Base-by-base conservation (phyloP, 1,140 invertebrate genomes). In the Euura saliciscinereae region DNA sequence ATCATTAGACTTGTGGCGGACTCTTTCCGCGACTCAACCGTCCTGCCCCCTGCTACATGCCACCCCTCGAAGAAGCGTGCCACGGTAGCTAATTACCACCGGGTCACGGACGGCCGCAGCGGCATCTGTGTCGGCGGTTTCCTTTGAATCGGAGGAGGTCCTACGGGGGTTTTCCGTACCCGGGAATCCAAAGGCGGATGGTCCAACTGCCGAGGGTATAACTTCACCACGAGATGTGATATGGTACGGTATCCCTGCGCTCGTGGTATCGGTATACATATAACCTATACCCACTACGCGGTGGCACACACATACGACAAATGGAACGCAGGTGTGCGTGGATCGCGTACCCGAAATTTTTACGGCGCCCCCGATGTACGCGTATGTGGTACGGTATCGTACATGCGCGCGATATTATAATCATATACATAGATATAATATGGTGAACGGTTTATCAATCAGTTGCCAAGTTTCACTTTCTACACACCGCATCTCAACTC, bases 101-200 rank as follows among this genome's bases (percentile, higher is more conserved):
- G 77, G 78, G 80, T 76, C 76, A 85, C 79, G 86, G 77, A 81
- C 75, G 79, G 82, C 70, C 75, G 78, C 74, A 71, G 84, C 84
- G 86, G 86, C 74, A 65, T 71, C 78, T 87, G 77, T 85, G 84
- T 83, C 80, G 83, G 28, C 28, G 28, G 83, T 73, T 73, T 70
- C 71, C 73, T 78, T 80, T 76, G 75, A 28, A 74, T 78, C 75
- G 77, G 71, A 71, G 74, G 77, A 83, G 78, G 80, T 84, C 81
- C 77, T 78, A 70, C 65, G 6, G 72, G 74, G 69, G 75, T 72
- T 67, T 44, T 71, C 75, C 77, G 78, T 85, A 83, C 81, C 80
- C 69, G 79, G 83, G 85, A 87, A 82, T 77, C 75, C 74, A 78
- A 2, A 76, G 80, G 81, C 79, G 79, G 72, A 76, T 79, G 75